phyloP scores from a whole-genome alignment of 2,888 invertebrate genomes.

The Trichogramma dendrolimi region DNA sequence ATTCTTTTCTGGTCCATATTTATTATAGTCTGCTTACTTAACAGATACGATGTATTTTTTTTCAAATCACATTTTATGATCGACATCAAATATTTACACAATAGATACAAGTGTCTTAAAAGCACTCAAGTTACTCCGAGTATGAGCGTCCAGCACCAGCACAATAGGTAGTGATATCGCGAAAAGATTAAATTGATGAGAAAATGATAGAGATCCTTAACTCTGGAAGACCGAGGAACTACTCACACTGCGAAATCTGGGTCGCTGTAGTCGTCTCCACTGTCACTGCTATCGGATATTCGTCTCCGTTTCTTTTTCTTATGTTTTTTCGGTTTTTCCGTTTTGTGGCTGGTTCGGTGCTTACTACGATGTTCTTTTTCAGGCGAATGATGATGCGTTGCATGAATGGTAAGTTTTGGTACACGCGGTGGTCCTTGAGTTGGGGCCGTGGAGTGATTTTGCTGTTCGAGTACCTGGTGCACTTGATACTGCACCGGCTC shows the following conservation, averaged over 20 bases:
- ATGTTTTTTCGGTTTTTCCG: conserved; percentile 48
- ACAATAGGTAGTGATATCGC: conserved; percentile 15
- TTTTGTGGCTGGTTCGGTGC: conserved; percentile 46
- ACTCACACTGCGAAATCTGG: conserved; percentile 53
- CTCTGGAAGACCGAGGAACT: conserved; percentile 9
- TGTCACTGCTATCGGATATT: conserved; percentile 55
- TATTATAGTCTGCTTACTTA: too few species aligned
- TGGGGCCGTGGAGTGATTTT: conserved; percentile 38
- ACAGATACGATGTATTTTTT: too few species aligned
- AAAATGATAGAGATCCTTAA: conserved; percentile 3
- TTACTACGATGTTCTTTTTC: conserved; percentile 47
- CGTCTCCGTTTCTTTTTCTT: conserved; percentile 51
- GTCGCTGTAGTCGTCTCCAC: conserved; percentile 66
- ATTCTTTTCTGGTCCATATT: too few species aligned
- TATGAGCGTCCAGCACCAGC: conserved; percentile 23
- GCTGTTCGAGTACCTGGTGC: conserved; percentile 27
- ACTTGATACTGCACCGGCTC: conserved; percentile 28
- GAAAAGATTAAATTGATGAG: conserved; percentile 3
- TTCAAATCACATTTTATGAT: too few species aligned
- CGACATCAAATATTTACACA: too few species aligned
- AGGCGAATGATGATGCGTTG: conserved; percentile 31
- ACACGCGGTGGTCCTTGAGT: conserved; percentile 43
- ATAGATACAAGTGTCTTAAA: too few species aligned
- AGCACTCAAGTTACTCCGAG: background rate
- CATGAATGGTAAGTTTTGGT: conserved; percentile 48